These are phyloP conservation scores for Brotula barbata DNA, from an alignment of 2,797 vertebrate genomes.

Conservation along the genomic window DNA sequence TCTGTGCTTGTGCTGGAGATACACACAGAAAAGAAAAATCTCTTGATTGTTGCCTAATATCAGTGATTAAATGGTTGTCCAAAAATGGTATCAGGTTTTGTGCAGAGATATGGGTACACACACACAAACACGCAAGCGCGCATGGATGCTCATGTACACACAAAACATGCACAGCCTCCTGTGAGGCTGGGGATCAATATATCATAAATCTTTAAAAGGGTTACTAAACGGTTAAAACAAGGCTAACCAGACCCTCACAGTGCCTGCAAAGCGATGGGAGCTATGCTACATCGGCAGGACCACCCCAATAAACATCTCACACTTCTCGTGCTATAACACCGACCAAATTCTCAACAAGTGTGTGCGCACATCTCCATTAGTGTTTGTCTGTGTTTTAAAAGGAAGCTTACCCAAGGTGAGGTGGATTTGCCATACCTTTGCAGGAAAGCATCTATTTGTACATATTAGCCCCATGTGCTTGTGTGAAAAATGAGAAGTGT, in stretches of 20 bases:
- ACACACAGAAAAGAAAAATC: slow-evolving; percentile 52
- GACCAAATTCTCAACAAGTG: slow-evolving; percentile 63
- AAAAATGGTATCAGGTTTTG: slow-evolving; percentile 54
- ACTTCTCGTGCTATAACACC: slow-evolving; percentile 57
- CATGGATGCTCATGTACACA: background rate
- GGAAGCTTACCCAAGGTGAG: slow-evolving; percentile 74
- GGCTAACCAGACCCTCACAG: slow-evolving; percentile 77
- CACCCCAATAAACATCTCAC: slow-evolving; percentile 53
- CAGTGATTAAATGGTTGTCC: slow-evolving; percentile 59
- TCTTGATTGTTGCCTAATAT: slow-evolving; percentile 57
- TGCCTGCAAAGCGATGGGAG: slow-evolving; percentile 58
- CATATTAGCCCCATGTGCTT: too few species aligned
- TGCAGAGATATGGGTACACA: slow-evolving; percentile 31
- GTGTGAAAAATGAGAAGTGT: slow-evolving; percentile 51
- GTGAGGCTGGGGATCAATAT: slow-evolving; percentile 74
- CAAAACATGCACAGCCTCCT: slow-evolving; percentile 41
- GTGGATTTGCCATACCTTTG: slow-evolving; percentile 77
- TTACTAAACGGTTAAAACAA: slow-evolving; percentile 81
- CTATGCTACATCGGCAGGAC: slow-evolving; percentile 71
- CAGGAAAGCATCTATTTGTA: too few species aligned
- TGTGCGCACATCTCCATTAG: slow-evolving; percentile 41
- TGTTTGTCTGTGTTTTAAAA: slow-evolving; percentile 66
- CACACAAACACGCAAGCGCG: slow-evolving; percentile 20
- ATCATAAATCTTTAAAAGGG: slow-evolving; percentile 81
- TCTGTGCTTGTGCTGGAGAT: slow-evolving; percentile 47